Base-by-base conservation (phyloP, 1,140 invertebrate genomes). In the Colletes gigas region DNA sequence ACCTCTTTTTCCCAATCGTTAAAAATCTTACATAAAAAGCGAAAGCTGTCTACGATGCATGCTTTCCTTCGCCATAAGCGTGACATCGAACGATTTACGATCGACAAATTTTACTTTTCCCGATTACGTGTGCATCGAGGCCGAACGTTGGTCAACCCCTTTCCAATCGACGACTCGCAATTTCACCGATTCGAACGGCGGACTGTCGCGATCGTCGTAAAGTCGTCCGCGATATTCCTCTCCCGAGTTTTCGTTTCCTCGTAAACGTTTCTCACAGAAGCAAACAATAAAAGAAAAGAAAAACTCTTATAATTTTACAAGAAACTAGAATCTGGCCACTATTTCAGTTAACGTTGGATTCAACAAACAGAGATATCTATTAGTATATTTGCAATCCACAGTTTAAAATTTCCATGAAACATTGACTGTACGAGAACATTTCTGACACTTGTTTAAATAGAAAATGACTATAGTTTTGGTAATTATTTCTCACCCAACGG, bases 81-180 rank as follows among this genome's bases (percentile, higher is more conserved):
- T 41, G 19, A 47, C 59, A 47, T 30, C 39, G 70, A 63, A 39
- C 12, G 55, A 50, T 77, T 50, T 44, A 60, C 65, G 39, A 77
- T 60, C 21, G 12, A 59, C 41, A 7, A 77, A 57, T 30, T 6
- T 77, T 21, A 60, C 65, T 60, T 69, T 74, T 70, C 52, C 15
- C 41, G 44, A 14, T 12, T 21, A 12, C 63, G n/a, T 30, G 59
- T 44, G n/a, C 57, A 78, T 71, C 76, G 47, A 5, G 63, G 68
- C 59, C 15, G n/a, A 72, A 78, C 47, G 47, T 63, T 44, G 62
- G 15, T 54, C 39, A 6, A 14, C 8, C 47, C 17, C 65, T 77
- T 68, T 68, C 65, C 75, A 50, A 70, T 70, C 41, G 14, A 8
- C 30, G 17, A 71, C 15, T 54, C 59, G 39, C 68, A 72, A 72